Base-by-base conservation (phyloP, 2,888 invertebrate species). In the Hydrotaea cyrtoneurina region DNA sequence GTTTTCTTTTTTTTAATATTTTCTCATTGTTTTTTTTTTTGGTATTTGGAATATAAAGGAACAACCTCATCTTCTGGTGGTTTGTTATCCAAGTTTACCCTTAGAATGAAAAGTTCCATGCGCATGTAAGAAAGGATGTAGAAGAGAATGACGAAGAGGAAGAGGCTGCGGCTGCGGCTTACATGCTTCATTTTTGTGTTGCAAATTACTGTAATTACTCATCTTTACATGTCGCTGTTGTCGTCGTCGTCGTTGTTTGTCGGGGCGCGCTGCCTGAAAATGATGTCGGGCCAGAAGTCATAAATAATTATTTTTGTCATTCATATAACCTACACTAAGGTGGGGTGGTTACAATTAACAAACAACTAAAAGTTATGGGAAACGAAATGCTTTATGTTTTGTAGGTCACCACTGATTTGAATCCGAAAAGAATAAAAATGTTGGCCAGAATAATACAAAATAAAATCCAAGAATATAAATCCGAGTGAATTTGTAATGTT, bases 151-250 rank as follows among this genome's bases (percentile, higher is more conserved):
- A n/a, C n/a, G n/a, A 50, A n/a, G 50, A 50, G 13, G 50, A 15
- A 50, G 39, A 13, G 1, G 39, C 8, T 13, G 39, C 36, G 8
- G 3, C 3, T 36, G 36, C 2, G 39, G 39, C 13, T 39, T 39
- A 39, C 39, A 39, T 39, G 53, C 8, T 53, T 2, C 7, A 17
- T 71, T 50, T n/a, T 39, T 59, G 62, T 76, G 72, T 50, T 19
- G 64, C 23, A 79, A 80, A 83, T 77, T 80, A 57, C 76, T 80
- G 39, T 80, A 80, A 83, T 80, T 73, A 83, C 77, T 77, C 74
- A 82, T 55, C 71, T 78, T 62, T 17, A 62, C 62, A 62, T 77
- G 21, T 59, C 23, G 23, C 5, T 11, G 21, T 8, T 10, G 21
- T 11, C 26, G 59, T 59, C 21, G 55, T 55, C 21, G 55, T 21